phyloP scores from a whole-genome alignment of 2,888 invertebrate species.

The Philopedon plagiatum region DNA sequence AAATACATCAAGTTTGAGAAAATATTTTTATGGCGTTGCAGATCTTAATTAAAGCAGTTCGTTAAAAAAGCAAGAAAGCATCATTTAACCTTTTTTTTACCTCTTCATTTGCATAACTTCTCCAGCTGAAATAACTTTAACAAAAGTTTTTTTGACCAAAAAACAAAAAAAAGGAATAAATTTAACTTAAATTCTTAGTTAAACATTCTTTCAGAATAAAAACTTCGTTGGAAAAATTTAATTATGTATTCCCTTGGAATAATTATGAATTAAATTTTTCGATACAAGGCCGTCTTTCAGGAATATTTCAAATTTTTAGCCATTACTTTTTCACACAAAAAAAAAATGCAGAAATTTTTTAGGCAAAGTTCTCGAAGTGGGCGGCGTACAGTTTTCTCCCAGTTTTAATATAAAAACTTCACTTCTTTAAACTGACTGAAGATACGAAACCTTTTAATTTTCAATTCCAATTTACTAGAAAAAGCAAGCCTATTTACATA shows the following conservation, averaged over 20 bases:
- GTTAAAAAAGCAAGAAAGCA: not conserved
- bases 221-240: not conserved
- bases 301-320: too few relatives aligned
- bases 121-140: not conserved
- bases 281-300: too few relatives aligned
- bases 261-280: too few relatives aligned
- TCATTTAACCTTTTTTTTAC: not conserved
- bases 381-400: too few relatives aligned
- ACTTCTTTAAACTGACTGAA: too few relatives aligned
- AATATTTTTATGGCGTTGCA: not conserved
- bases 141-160: not conserved
- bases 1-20: not conserved
- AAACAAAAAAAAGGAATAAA: constrained; percentile 1
- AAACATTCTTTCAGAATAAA: not conserved
- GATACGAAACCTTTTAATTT: too few relatives aligned
- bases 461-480: too few relatives aligned
- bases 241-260: not conserved
- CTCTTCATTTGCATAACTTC: not conserved
- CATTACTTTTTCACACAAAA: too few relatives aligned
- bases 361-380: too few relatives aligned
- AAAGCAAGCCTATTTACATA: too few relatives aligned
- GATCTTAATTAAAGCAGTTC: not conserved
- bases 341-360: too few relatives aligned
- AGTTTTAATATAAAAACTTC: too few relatives aligned
- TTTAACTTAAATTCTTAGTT: not conserved